Evolutionary conservation across 2,888 invertebrate genomes (phyloP).

Genomic region (Zaprionus obscuricornis): DNA sequence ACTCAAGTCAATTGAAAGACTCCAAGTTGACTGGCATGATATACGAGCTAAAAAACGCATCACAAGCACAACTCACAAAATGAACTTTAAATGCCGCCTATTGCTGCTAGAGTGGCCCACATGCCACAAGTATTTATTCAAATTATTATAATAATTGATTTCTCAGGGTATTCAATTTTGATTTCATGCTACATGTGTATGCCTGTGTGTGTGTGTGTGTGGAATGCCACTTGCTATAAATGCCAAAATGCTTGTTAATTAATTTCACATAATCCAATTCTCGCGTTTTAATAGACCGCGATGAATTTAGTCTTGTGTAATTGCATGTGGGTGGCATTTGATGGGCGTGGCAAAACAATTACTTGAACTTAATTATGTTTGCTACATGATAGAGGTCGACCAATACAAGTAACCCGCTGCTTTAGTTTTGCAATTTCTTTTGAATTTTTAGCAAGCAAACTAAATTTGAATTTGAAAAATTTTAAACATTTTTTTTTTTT

Average conservation of each 20-base stretch:
- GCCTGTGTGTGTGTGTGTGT: conserved; percentile 10
- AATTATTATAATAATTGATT: conserved; percentile 45
- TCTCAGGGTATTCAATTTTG: conserved; percentile 27
- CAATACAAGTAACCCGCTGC: conserved; percentile 25
- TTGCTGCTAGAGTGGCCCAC: conserved; percentile 26
- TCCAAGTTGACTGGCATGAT: conserved; percentile 33
- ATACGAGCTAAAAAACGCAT: conserved; percentile 40
- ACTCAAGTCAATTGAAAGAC: neutral
- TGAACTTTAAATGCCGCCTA: neutral
- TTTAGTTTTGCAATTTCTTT: too few relatives aligned
- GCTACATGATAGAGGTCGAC: neutral
- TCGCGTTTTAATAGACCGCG: too few relatives aligned
- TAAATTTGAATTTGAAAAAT: too few relatives aligned
- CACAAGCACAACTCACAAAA: neutral
- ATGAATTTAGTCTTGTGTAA: too few relatives aligned
- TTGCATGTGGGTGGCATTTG: conserved; percentile 30
- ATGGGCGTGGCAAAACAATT: conserved; percentile 30
- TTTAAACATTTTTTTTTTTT: too few relatives aligned
- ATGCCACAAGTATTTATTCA: conserved; percentile 28
- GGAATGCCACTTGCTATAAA: conserved; percentile 32
- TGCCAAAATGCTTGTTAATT: neutral
- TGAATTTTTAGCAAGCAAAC: too few relatives aligned
- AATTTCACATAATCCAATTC: neutral
- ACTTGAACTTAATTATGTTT: conserved; percentile 5
- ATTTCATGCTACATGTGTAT: conserved; percentile 16